Evolutionary conservation across 37 sponge, comb jelly and placozoan genomes (phyloP), one percentile per base, ranked within the genome.

Genomic region (Halichondria panicea): DNA sequence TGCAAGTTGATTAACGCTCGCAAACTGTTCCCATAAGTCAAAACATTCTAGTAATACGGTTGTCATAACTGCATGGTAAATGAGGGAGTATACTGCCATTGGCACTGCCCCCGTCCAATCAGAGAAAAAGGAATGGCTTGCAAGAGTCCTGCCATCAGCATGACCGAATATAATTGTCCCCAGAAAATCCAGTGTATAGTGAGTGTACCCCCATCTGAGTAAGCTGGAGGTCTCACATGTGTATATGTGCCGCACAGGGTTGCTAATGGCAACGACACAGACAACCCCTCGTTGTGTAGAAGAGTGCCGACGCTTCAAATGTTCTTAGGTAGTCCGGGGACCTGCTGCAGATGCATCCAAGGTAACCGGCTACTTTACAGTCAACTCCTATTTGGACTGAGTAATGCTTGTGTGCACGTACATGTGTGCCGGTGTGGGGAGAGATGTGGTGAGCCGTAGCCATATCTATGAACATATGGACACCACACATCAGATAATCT

Each of bases 121-220:
- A n/a, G n/a, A n/a, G n/a, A n/a, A n/a, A n/a, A n/a, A n/a, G n/a
- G n/a, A n/a, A n/a, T n/a, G n/a, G n/a, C n/a, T n/a, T n/a, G n/a
- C n/a, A n/a, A 98, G 82, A 4, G 90, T 85, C 50, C 87, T 42
- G 0, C 99, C 93, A 68, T 98, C 99, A 1, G 99, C 94, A 94
- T 31, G 94, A 95, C 9, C 99, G 73, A 21, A 98, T 95, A 63
- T 98, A 98, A 78, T 90, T 98, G 60, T 98, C 99, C 36, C 83
- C 93, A 95, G 85, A 32, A 90, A 92, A 31, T 95, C 96, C 40
- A 95, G 80, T 18, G 65, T 57, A 56, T 88, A 87, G 30, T 89
- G 44, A 84, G 34, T 8, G 59, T 35, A 56, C 68, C 78, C 21
- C 59, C 54, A 58, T 65, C 25, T 31, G 40, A 31, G 40, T 76